A percentile compares a stretch with the other conserved stretches of the same genome.
Evolutionary conservation across 1,140 invertebrate species (phyloP).

Genomic region (Brachionus manjavacas): DNA sequence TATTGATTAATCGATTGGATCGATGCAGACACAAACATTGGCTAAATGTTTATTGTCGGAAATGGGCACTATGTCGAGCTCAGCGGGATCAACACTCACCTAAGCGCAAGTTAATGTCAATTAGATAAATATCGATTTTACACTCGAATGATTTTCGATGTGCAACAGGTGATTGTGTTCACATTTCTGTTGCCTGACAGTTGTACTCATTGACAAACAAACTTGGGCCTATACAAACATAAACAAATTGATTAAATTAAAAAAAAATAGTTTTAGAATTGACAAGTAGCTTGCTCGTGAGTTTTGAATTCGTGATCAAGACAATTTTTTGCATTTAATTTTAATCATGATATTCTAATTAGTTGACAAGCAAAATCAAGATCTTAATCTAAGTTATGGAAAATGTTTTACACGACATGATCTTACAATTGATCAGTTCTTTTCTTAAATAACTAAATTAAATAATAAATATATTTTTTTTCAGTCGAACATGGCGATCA

Average conservation of each 20-base stretch:
- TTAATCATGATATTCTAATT: background rate
- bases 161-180: background rate
- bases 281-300: background rate
- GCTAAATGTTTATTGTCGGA: background rate
- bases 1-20: background rate
- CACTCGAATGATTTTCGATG: background rate
- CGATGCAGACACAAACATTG: background rate
- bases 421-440: background rate
- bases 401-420: background rate
- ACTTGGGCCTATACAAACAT: background rate
- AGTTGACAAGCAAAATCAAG: background rate
- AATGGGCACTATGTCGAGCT: background rate
- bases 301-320: background rate
- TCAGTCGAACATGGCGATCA: too few relatives aligned
- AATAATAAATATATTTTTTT: background rate
- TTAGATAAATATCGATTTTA: conserved; percentile 6
- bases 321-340: background rate
- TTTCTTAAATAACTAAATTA: background rate
- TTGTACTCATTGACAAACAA: background rate
- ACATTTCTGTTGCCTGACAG: background rate
- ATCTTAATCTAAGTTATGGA: background rate
- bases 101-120: background rate
- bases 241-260: conserved; percentile 7
- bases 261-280: background rate
- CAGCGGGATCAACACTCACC: background rate